These are phyloP conservation scores for Anodontia alba DNA, from an alignment of 2,888 invertebrate species.

Conservation along the genomic window DNA sequence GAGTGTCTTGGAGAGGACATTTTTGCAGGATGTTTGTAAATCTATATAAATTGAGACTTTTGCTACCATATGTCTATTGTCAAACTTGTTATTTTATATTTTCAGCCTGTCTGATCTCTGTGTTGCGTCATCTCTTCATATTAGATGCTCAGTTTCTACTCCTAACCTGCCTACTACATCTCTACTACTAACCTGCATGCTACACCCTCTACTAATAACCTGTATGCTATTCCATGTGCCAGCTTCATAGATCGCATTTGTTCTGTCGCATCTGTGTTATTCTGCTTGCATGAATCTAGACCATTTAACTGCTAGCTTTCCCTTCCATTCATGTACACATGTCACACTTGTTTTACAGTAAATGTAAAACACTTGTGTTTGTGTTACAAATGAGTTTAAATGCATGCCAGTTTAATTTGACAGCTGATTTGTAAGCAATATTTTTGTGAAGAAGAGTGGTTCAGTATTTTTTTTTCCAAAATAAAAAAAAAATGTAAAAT, in stretches of 20 bases:
- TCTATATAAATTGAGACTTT: background rate
- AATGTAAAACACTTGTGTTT: constrained; percentile 9
- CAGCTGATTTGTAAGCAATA: background rate
- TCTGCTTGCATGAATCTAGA: background rate
- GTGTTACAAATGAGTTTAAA: background rate
- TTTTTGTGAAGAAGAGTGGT: background rate
- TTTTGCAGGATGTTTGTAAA: background rate
- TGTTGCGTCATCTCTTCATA: background rate
- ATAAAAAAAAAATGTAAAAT: background rate
- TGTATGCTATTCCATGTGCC: background rate
- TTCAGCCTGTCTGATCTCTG: constrained; percentile 9
- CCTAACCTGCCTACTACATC: background rate
- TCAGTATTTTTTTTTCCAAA: background rate
- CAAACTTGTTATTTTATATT: constrained; percentile 8
- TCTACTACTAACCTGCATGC: background rate
- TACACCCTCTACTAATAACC: background rate
- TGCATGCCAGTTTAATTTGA: constrained; percentile 11
- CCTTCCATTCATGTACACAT: constrained; percentile 8
- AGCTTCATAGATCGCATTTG: background rate
- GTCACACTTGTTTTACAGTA: background rate
- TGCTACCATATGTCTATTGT: background rate
- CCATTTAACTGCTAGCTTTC: background rate
- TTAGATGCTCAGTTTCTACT: constrained; percentile 7
- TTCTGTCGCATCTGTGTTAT: background rate
- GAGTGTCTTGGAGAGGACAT: constrained; percentile 3